Percentiles rank a stretch among this genome's conserved stretches.
These are phyloP conservation scores for Notodonta dromedarius DNA, from an alignment of 2,888 invertebrate genomes.

Conservation along the genomic window DNA sequence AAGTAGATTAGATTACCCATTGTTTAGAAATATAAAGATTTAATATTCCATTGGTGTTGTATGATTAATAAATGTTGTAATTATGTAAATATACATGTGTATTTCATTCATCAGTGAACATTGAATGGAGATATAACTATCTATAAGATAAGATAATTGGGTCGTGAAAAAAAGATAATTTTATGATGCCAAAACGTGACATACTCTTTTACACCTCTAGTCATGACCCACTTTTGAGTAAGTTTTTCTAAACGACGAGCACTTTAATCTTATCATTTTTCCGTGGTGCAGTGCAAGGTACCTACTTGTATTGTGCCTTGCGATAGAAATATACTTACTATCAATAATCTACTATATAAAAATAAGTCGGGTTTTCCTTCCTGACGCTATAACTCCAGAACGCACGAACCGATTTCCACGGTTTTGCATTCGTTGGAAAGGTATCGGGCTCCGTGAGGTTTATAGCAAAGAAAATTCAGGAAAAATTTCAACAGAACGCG, in stretches of 20 bases:
- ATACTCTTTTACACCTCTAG: too few species aligned
- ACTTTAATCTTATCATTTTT: background rate
- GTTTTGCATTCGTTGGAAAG: too few species aligned
- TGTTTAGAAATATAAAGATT: constrained; percentile 9
- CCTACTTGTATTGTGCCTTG: too few species aligned
- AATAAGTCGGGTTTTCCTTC: too few species aligned
- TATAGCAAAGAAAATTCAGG: too few species aligned
- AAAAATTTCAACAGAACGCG: too few species aligned
- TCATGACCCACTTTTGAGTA: background rate
- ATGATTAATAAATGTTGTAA: constrained; percentile 68
- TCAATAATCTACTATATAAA: too few species aligned
- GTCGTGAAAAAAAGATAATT: background rate
- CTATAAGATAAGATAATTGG: background rate
- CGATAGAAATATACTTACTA: too few species aligned
- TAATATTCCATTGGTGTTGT: constrained; percentile 60
- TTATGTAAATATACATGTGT: background rate
- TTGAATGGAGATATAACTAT: background rate
- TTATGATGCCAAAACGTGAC: background rate
- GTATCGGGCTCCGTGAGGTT: too few species aligned
- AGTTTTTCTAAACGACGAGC: background rate
- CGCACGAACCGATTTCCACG: too few species aligned
- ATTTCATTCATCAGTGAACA: background rate
- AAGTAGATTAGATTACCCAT: constrained; percentile 11
- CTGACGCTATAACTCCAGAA: too few species aligned
- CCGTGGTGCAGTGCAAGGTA: too few species aligned